phyloP scores from a whole-genome alignment of 1,140 invertebrate species.

The Orchestia grillus region DNA sequence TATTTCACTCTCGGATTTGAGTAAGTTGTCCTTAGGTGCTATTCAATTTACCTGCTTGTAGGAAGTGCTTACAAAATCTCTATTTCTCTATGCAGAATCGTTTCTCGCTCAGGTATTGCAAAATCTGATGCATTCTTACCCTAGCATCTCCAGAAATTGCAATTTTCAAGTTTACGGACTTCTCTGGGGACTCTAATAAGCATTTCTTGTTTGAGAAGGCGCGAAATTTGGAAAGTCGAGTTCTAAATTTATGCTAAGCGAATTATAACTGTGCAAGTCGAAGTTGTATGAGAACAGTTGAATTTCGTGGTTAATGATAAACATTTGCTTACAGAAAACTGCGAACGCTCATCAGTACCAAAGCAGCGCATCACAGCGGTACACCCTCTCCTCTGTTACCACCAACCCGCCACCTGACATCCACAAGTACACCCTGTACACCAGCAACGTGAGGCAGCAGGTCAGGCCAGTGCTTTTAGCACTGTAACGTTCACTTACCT shows the following conservation, averaged over 20 bases:
- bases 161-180: not conserved
- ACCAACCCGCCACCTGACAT: conserved; percentile 47
- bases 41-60: no score
- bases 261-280: not conserved
- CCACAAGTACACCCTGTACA: conserved; percentile 25
- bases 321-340: not conserved
- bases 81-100: no score
- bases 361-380: conserved; percentile 22
- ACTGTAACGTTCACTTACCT: not conserved
- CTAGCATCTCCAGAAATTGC: no score
- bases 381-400: not conserved
- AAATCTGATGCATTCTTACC: no score
- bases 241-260: not conserved
- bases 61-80: no score
- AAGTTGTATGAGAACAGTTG: not conserved
- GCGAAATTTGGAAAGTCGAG: not conserved
- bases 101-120: no score
- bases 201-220: not conserved
- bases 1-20: no score
- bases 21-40: no score
- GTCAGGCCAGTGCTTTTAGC: not conserved
- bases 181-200: not conserved
- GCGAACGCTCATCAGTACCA: conserved; percentile 29
- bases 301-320: not conserved
- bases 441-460: conserved; percentile 48